phyloP scores from a whole-genome alignment of 2,113 vertebrate genomes.

The Malurus melanocephalus region DNA sequence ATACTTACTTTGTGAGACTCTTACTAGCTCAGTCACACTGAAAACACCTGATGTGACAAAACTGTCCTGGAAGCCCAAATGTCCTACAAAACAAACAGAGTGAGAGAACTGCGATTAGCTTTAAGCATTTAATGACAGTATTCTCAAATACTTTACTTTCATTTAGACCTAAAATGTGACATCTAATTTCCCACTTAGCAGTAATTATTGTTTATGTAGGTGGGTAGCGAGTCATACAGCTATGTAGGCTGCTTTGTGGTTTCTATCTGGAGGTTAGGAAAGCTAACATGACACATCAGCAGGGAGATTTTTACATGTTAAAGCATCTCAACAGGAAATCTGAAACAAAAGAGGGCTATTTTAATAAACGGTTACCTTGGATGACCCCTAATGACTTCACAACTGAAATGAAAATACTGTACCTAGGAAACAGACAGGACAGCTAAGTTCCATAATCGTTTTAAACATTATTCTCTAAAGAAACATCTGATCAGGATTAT shows the following conservation, averaged over 20 bases:
- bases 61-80: constrained; percentile 98
- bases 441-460: constrained; percentile 63
- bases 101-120: constrained; percentile 50
- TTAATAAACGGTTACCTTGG: constrained; percentile 72
- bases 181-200: constrained; percentile 60
- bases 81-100: constrained; percentile 84
- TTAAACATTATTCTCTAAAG: constrained; percentile 69
- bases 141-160: constrained; percentile 59
- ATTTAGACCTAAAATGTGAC: constrained; percentile 58
- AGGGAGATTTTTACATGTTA: constrained; percentile 70
- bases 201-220: constrained; percentile 63
- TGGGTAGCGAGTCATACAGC: constrained; percentile 64
- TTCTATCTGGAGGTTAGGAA: constrained; percentile 64
- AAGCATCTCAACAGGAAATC: constrained; percentile 75
- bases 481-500: constrained; percentile 75
- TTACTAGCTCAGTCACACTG: constrained; percentile 94
- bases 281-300: constrained; percentile 68
- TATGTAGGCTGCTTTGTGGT: constrained; percentile 59
- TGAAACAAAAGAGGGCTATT: constrained; percentile 73
- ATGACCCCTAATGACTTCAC: constrained; percentile 70
- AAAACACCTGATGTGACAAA: constrained; percentile 97
- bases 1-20: constrained; percentile 97
- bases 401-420: constrained; percentile 64
- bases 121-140: constrained; percentile 53
- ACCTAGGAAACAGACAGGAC: constrained; percentile 57